Percentiles rank a stretch among this genome's conserved stretches.
Conservation (phyloP, 1,140 invertebrate species). For the Stegodyphus mimosarum region DNA sequence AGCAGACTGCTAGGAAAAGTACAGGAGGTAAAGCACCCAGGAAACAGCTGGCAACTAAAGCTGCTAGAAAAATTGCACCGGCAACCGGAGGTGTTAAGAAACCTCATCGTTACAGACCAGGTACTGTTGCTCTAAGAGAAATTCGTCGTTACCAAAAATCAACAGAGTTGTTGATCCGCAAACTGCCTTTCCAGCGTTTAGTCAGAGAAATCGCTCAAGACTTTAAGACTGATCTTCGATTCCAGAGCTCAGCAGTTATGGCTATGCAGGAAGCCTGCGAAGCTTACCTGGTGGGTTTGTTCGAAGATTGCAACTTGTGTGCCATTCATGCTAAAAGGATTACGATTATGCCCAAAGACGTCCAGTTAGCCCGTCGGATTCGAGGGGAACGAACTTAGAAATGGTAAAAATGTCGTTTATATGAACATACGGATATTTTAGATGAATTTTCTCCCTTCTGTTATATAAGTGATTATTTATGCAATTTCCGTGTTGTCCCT, state of each 20-base stretch:
- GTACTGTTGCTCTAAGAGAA: conserved; percentile 70
- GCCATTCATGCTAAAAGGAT: too few species aligned
- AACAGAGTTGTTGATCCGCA: conserved; percentile 79
- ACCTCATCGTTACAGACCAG: conserved; percentile 70
- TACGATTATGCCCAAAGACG: conserved; percentile 65
- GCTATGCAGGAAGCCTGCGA: conserved; percentile 68
- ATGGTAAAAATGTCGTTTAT: too few species aligned
- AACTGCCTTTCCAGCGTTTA: conserved; percentile 69
- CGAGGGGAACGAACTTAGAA: conserved; percentile 61
- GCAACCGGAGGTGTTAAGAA: conserved; percentile 87
- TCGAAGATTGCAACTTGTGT: conserved; percentile 71
- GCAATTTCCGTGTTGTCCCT: too few species aligned
- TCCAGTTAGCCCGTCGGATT: conserved; percentile 78
- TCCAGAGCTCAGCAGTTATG: conserved; percentile 54
- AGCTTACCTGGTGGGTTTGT: conserved; percentile 70
- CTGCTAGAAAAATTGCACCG: conserved; percentile 75
- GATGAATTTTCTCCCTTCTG: too few species aligned
- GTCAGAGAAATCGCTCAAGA: conserved; percentile 61
- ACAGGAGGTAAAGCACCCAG: conserved; percentile 85
- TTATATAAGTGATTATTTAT: too few species aligned
- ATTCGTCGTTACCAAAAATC: conserved; percentile 74
- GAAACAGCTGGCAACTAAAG: conserved; percentile 78
- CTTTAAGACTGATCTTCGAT: conserved; percentile 61
- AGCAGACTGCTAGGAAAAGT: conserved; percentile 85
- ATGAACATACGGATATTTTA: too few species aligned